phyloP scores from a whole-genome alignment of 2,113 vertebrate species.

The Balaeniceps rex region DNA sequence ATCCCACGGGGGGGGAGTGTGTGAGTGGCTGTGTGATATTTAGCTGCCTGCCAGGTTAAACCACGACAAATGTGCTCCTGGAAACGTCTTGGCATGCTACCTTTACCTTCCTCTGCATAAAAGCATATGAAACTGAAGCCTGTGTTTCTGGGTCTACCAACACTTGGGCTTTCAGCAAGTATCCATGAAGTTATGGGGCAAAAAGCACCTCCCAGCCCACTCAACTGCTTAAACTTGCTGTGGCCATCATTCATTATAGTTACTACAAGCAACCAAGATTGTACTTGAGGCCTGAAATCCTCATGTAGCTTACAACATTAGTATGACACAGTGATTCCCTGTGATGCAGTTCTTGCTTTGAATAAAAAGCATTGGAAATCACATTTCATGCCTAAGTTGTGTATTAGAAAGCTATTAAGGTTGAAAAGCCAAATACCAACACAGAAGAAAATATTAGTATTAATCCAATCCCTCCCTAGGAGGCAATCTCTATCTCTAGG shows the following conservation, averaged over 20 bases:
- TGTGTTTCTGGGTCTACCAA: neutral
- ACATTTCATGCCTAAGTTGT: neutral
- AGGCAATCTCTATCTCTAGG: neutral
- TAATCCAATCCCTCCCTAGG: neutral
- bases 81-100: neutral
- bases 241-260: neutral
- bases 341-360: neutral
- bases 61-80: neutral
- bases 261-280: neutral
- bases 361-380: neutral
- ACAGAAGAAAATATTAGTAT: neutral
- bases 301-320: neutral
- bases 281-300: neutral
- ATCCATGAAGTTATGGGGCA: neutral
- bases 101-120: neutral
- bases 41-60: no score
- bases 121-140: neutral
- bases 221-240: neutral
- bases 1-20: no score
- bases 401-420: neutral
- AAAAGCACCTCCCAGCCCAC: neutral
- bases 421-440: neutral
- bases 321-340: neutral
- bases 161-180: neutral
- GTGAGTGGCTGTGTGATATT: no score